Percentiles rank a stretch among this genome's conserved stretches.
Conservation (phyloP, 2,797 vertebrate genomes). For the Clarias platycephalus region DNA sequence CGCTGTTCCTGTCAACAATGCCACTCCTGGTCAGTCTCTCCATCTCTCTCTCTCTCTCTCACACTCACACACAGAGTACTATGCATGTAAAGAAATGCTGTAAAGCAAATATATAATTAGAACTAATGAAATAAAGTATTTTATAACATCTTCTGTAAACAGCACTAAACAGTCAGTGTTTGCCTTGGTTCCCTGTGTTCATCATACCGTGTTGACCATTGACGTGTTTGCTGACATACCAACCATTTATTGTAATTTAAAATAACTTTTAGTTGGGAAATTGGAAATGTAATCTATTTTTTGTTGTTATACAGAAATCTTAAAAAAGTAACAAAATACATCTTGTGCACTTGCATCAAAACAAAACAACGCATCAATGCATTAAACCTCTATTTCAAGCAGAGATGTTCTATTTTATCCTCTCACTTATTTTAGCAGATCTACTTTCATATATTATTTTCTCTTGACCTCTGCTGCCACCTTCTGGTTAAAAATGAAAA, state of each 20-base stretch:
- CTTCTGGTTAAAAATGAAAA: not conserved
- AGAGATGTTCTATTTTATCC: not conserved
- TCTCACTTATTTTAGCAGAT: not conserved
- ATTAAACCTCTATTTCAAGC: not conserved
- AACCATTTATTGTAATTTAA: too few relatives aligned
- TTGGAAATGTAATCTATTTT: too few relatives aligned
- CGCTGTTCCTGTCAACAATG: conserved; percentile 85
- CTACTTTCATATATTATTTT: not conserved
- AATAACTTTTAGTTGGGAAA: too few relatives aligned
- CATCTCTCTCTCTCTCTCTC: not conserved
- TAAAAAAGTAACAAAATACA: too few relatives aligned
- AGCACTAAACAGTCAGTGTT: not conserved
- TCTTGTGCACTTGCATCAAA: too few relatives aligned
- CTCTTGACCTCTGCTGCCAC: not conserved
- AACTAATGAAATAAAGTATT: not conserved
- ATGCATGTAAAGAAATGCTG: not conserved
- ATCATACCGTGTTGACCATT: too few relatives aligned
- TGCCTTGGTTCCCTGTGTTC: too few relatives aligned
- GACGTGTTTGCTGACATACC: too few relatives aligned
- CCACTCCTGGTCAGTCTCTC: conserved; percentile 86
- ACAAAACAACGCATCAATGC: too few relatives aligned
- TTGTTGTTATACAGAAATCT: too few relatives aligned
- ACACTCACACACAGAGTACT: not conserved
- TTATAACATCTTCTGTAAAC: not conserved
- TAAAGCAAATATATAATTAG: not conserved